Conservation (phyloP, 2,797 vertebrate genomes). For the Rhinophrynus dorsalis region DNA sequence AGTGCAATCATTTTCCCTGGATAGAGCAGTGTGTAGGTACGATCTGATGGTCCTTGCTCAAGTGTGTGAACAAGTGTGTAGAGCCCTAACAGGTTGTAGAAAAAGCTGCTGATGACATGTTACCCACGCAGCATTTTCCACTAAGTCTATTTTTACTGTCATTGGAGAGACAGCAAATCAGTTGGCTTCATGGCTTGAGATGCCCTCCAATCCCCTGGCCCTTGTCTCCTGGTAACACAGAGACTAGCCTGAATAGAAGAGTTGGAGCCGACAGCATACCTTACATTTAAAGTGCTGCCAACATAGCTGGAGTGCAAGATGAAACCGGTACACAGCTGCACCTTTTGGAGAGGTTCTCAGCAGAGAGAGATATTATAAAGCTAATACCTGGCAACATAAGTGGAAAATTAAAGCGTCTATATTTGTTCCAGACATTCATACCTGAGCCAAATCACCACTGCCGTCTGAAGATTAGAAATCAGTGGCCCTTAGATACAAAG, state of each 20-base stretch:
- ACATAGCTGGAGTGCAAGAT: conserved; percentile 69
- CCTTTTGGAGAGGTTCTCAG: conserved; percentile 66
- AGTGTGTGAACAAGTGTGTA: background rate
- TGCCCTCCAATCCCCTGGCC: conserved; percentile 54
- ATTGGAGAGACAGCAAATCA: conserved; percentile 59
- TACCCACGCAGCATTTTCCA: conserved; percentile 58
- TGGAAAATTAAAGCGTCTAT: conserved; percentile 71
- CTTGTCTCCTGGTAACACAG: conserved; percentile 69
- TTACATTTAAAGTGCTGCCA: conserved; percentile 64
- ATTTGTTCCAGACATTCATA: conserved; percentile 53
- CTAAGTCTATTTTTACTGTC: conserved; percentile 58
- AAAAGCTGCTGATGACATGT: conserved; percentile 52
- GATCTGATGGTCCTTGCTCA: conserved; percentile 4
- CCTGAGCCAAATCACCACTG: conserved; percentile 56
- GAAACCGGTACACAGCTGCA: conserved; percentile 74
- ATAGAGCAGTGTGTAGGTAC: conserved; percentile 10
- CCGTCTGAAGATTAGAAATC: conserved; percentile 57
- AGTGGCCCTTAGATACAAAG: no score
- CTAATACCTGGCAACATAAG: conserved; percentile 67
- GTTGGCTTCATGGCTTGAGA: conserved; percentile 48
- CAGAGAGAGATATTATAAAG: conserved; percentile 67
- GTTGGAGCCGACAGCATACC: conserved; percentile 73
- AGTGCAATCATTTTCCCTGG: conserved; percentile 45
- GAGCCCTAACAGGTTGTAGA: conserved; percentile 40
- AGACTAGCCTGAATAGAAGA: conserved; percentile 63